Evolutionary conservation across 2,113 vertebrate genomes (phyloP), one percentile per base, ranked within the genome.

Genomic region (Vulpes vulpes): DNA sequence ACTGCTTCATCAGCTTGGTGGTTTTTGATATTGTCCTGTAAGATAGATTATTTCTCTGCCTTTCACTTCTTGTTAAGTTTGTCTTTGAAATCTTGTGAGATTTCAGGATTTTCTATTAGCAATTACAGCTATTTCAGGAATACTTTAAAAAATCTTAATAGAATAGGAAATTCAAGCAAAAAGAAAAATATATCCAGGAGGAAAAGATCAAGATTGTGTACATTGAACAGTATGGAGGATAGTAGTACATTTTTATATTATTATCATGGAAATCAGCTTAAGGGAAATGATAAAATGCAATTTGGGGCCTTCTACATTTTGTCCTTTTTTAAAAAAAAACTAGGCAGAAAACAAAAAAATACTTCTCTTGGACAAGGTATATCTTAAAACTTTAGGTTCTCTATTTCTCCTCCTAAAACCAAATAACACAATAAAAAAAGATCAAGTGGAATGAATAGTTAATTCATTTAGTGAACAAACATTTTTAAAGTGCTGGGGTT

Each of bases 61-160:
- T 84, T 73, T 95, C 20, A n/a, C 27, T 84, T 95, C 35, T 78
- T 62, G 38, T 53, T 81, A 12, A n/a, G n/a, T 49, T 90, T 90
- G 67, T 12, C 59, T 91, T 88, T 76, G 79, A 91, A 84, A 84
- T 91, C 27, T 43, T 84, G 15, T 85, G 59, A 78, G 15, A 91
- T 84, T 78, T 90, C 35, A 65, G 69, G 35, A n/a, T 85, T 91
- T 91, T 55, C 87, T 85, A 2, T 84, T 55, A 95, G 49, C 30
- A 83, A 57, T 76, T 90, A 55, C 11, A 90, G 43, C 49, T 59
- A 27, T 76, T 49, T 90, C 25, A 89, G 22, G 43, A 83, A 62
- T 64, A 12, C n/a, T 73, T 73, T 38, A 22, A 22, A 38, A 73
- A 38, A n/a, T 73, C 69, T 8, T 43, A 76, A 65, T n/a, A 95